Percentiles rank a stretch among this genome's conserved stretches.
phyloP scores from a whole-genome alignment of 2,113 vertebrate species.

The Platichthys stellatus region DNA sequence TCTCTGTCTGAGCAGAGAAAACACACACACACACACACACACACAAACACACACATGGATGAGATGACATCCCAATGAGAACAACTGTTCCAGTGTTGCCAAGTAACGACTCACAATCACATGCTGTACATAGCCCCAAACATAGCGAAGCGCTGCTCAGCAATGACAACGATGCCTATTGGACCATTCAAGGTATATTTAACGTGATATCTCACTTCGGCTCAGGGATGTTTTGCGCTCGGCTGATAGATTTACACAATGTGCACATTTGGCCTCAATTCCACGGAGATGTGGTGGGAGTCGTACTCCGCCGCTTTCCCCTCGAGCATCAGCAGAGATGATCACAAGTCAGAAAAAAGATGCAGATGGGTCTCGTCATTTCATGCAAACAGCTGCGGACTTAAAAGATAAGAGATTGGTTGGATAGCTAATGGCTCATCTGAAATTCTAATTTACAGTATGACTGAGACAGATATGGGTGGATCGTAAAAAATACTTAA shows the following conservation, averaged over 20 bases:
- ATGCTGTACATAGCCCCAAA: constrained; percentile 54
- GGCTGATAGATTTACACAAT: not conserved
- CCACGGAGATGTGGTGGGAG: no score
- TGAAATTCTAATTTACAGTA: no score
- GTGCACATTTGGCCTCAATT: not conserved
- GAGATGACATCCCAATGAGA: constrained; percentile 43
- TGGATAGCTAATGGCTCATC: no score
- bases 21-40: not conserved
- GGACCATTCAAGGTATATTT: constrained; percentile 54
- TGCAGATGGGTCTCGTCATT: no score
- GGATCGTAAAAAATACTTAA: no score
- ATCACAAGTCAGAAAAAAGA: no score
- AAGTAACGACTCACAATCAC: constrained; percentile 62
- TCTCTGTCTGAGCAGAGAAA: constrained; percentile 50
- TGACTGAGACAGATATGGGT: no score
- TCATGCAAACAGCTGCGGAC: no score
- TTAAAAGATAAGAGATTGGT: no score
- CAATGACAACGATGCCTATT: constrained; percentile 54
- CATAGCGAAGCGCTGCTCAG: constrained; percentile 60
- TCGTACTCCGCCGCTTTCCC: no score
- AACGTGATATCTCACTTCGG: constrained; percentile 43
- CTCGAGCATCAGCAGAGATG: no score
- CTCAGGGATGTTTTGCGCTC: constrained; percentile 53
- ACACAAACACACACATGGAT: constrained; percentile 1
- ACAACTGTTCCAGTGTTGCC: constrained; percentile 69